Base-by-base conservation (phyloP, 2,113 vertebrate genomes). In the Eira barbara region DNA sequence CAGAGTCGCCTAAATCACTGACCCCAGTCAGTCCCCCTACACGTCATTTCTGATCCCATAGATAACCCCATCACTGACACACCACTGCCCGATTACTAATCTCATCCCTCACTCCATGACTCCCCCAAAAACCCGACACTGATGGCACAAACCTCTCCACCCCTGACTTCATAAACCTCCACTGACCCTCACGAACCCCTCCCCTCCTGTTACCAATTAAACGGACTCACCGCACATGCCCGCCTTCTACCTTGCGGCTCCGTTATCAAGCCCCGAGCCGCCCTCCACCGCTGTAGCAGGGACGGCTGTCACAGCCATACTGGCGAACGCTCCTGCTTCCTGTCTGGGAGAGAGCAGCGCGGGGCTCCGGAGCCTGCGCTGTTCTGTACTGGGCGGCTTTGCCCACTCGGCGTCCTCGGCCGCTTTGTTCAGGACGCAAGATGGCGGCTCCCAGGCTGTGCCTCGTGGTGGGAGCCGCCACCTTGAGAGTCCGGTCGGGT, bases 371-470 rank as follows among this genome's bases (percentile, higher is more conserved):
- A 52, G 81, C 39, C 69, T 25, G 89, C 23, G 61, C 89, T 1
- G 10, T 34, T 74, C 61, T 7, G 85, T 88, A 69, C 74, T 0
- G 27, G 31, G 73, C 25, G 29, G 34, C 52, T 92, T 36, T 17
- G 76, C 74, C 61, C 59, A 1, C 42, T 83, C 36, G 3, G 67
- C 49, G 12, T 6, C 23, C 36, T 47, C n/a, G 0, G 17, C 1
- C 9, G 92, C 97, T 97, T 97, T 97, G 97, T 96, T 95, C 85
- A 63, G 63, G 42, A 86, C 47, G 13, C 45, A 96, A 78, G 3
- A 96, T 97, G 97, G 92, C 94, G 7, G 42, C 94, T 6, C 63
- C 78, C 73, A 3, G 0, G 3, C 2, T 0, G 13, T 15, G 31
- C 8, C 12, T 9, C 0, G 2, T 1, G 9, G 8, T 4, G 36